Evolutionary conservation across 1,140 invertebrate genomes (phyloP).

Genomic region (Listronotus oregonensis): DNA sequence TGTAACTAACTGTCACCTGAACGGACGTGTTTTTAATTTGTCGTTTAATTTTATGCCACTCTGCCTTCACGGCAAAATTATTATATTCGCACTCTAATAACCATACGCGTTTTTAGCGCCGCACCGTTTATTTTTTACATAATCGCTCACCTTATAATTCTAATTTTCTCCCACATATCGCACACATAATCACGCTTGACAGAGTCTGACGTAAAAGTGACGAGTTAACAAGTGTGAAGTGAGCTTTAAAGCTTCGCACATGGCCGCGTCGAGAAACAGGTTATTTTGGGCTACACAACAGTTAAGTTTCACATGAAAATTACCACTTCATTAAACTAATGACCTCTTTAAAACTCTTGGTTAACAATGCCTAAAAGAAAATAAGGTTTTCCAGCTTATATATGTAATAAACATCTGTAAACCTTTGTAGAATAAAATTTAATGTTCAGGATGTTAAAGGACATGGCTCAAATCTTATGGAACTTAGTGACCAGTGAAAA

Average conservation of each 20-base stretch:
- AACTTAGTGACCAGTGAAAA: too few species aligned
- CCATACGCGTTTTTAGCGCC: background rate
- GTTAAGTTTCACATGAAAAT: slow-evolving; percentile 16
- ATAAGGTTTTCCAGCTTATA: background rate
- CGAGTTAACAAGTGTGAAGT: slow-evolving; percentile 23
- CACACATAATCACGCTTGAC: slow-evolving; percentile 10
- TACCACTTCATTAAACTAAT: slow-evolving; percentile 35
- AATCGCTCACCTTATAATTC: background rate
- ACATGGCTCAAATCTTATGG: too few species aligned
- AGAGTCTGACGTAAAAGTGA: slow-evolving; percentile 12
- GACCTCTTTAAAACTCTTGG: slow-evolving; percentile 9
- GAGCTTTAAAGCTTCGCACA: slow-evolving; percentile 20
- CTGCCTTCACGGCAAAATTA: too few species aligned
- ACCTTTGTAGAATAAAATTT: too few species aligned
- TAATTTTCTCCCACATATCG: slow-evolving; percentile 18
- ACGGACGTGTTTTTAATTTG: too few species aligned
- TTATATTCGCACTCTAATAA: too few species aligned
- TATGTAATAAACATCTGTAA: slow-evolving; percentile 1
- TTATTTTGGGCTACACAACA: slow-evolving; percentile 14
- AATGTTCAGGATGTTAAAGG: too few species aligned
- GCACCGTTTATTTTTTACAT: background rate
- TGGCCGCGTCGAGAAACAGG: slow-evolving; percentile 8
- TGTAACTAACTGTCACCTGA: too few species aligned
- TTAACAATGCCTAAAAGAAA: slow-evolving; percentile 13
- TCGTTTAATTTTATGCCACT: too few species aligned